Percentiles rank a stretch among this genome's conserved stretches.
These are phyloP conservation scores for Typhlichthys eigenmanni DNA, from an alignment of 2,797 vertebrate genomes.

Conservation along the genomic window DNA sequence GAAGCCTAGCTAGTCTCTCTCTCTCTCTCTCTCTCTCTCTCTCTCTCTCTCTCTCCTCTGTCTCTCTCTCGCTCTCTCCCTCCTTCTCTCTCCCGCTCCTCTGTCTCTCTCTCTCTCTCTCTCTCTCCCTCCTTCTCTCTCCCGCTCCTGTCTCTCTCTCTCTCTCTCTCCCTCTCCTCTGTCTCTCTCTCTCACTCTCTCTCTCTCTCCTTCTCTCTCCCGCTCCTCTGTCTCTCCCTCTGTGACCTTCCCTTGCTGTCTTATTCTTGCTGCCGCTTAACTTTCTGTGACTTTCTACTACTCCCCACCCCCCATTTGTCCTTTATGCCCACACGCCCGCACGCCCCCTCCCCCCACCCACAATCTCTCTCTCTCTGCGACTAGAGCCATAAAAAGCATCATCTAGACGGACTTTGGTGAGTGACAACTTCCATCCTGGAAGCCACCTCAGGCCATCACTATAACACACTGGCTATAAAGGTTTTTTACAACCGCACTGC, in stretches of 20 bases:
- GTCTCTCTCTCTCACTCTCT: constrained; percentile 6
- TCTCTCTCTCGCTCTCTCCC: background rate
- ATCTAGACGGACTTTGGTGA: constrained; percentile 29
- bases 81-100: constrained; percentile 4
- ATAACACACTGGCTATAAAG: constrained; percentile 34
- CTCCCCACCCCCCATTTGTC: constrained; percentile 4
- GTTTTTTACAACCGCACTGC: constrained; percentile 42
- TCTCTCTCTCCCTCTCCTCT: background rate
- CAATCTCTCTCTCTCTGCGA: constrained; percentile 25
- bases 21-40: constrained; percentile 12
- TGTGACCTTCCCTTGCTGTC: constrained; percentile 17
- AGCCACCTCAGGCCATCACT: constrained; percentile 40
- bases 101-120: no score
- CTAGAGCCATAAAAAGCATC: background rate
- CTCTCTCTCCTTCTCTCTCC: background rate
- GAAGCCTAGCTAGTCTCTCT: constrained; percentile 1
- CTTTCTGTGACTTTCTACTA: constrained; percentile 13
- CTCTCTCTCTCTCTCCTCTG: background rate
- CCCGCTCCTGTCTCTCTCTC: constrained; percentile 12
- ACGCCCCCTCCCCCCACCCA: background rate
- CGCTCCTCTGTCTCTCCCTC: constrained; percentile 12
- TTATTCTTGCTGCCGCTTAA: background rate
- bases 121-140: background rate
- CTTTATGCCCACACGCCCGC: no score
- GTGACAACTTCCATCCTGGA: constrained; percentile 39